Conservation (phyloP, 2,797 vertebrate genomes). For the Sphenodon punctatus region DNA sequence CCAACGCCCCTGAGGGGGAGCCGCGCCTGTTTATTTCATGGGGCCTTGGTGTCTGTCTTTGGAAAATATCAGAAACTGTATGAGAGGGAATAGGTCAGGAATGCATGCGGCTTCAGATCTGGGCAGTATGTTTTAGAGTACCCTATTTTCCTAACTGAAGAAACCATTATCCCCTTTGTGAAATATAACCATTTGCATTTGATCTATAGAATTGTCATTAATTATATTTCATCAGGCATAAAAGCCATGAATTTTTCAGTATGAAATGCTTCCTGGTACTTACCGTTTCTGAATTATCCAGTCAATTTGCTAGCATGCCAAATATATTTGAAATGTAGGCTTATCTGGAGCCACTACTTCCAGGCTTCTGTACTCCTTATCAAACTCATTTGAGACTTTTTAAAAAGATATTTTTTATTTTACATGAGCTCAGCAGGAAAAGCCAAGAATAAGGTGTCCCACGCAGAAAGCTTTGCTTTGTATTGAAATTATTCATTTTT, state of each 20-base stretch:
- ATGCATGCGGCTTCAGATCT: slow-evolving; percentile 29
- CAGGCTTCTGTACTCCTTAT: slow-evolving; percentile 59
- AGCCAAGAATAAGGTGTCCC: slow-evolving; percentile 20
- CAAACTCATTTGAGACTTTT: slow-evolving; percentile 47
- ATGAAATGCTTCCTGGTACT: slow-evolving; percentile 24
- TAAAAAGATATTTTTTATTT: slow-evolving; percentile 28
- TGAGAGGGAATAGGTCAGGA: background rate
- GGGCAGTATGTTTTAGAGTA: slow-evolving; percentile 49
- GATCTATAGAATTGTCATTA: slow-evolving; percentile 3
- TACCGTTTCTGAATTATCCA: slow-evolving; percentile 33
- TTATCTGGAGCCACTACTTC: slow-evolving; percentile 58
- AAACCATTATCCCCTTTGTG: slow-evolving; percentile 58
- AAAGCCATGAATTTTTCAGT: slow-evolving; percentile 44
- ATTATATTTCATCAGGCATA: slow-evolving; percentile 38
- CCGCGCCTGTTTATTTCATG: slow-evolving; percentile 56
- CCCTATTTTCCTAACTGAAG: slow-evolving; percentile 57
- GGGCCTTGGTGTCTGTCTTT: slow-evolving; percentile 33
- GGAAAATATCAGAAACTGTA: slow-evolving; percentile 22
- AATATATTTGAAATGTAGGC: slow-evolving; percentile 46
- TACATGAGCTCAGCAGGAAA: slow-evolving; percentile 44
- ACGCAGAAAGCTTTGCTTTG: slow-evolving; percentile 30
- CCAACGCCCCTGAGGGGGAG: too few species aligned
- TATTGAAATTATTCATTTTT: slow-evolving; percentile 38
- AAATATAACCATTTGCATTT: slow-evolving; percentile 52
- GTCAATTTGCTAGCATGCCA: slow-evolving; percentile 38